Evolutionary conservation across 2,113 vertebrate genomes (phyloP), one percentile per base, ranked within the genome.

Genomic region (Spea bombifrons): DNA sequence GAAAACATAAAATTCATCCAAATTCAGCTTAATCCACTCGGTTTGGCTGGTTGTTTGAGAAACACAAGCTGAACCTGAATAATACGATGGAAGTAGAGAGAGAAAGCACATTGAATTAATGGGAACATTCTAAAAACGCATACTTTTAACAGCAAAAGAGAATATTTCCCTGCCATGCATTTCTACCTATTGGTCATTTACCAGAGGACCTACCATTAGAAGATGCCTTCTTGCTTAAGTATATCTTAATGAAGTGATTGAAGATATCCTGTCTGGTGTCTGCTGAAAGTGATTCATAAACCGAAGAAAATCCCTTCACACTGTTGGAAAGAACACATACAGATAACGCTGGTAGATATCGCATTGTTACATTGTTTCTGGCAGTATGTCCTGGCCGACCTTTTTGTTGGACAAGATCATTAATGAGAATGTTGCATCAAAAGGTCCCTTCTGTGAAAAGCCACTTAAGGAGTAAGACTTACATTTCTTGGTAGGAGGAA

Each of bases 161-260:
- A 5, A 52, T 30, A 3, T 46, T 0, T n/a, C 16, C 45, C 13
- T 57, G 43, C 9, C 5, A 44, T 17, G 30, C 8, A 30, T 6
- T 1, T 66, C 30, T n/a, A n/a, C n/a, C n/a, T n/a, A n/a, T n/a
- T n/a, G n/a, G 61, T 46, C 5, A 44, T 53, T 53, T 6, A 10
- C 15, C 16, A 15, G 10, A 50, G 2, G n/a, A 8, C 4, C 12
- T 78, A 82, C 82, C 80, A 72, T 74, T 46, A 8, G 71, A 49
- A 13, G 45, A 10, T 4, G 82, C 55, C 5, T 82, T 5, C 10
- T 68, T 49, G 45, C 43, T 81, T 48, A 79, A 9, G 69, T 81
- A 78, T 30, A 15, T 61, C 68, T 72, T 81, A 44, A 81, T 59
- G 67, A 78, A 82, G 17, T 65, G 30, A 7, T 78, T 71, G 46